Conservation (phyloP, 2,888 invertebrate species). For the Mellilla xanthometata region DNA sequence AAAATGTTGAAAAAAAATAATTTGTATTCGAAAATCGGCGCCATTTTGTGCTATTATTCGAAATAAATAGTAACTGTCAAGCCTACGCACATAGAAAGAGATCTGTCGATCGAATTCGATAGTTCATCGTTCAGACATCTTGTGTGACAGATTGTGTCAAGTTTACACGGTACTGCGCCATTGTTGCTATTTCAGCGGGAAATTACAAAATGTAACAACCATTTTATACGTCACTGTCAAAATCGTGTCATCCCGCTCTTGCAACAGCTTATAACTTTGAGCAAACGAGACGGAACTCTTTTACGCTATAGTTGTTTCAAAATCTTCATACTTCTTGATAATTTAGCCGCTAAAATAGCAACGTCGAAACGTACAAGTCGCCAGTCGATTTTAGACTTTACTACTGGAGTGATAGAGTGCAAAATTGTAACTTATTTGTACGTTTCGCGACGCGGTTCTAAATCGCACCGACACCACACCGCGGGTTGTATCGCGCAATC, state of each 20-base stretch:
- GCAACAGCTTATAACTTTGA: no score
- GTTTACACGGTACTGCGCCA: neutral
- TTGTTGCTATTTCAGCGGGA: no score
- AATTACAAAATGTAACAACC: no score
- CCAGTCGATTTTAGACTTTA: slow-evolving; percentile 6
- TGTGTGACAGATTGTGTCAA: slow-evolving; percentile 1
- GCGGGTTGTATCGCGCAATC: slow-evolving; percentile 4
- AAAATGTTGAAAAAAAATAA: neutral
- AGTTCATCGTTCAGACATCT: neutral
- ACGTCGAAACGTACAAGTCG: slow-evolving; percentile 1
- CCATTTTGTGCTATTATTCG: slow-evolving; percentile 20
- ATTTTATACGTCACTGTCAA: no score
- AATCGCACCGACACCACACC: slow-evolving; percentile 15
- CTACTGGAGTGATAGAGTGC: neutral
- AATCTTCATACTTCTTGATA: slow-evolving; percentile 2
- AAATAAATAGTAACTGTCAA: slow-evolving; percentile 8
- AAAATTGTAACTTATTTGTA: slow-evolving; percentile 7
- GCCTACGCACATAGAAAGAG: slow-evolving; percentile 7
- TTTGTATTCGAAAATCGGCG: slow-evolving; percentile 7
- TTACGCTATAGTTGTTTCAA: neutral
- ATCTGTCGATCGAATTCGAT: slow-evolving; percentile 6
- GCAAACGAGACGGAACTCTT: no score
- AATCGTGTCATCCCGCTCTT: no score
- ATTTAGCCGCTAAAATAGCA: slow-evolving; percentile 1
- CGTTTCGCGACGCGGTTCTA: slow-evolving; percentile 2